These are phyloP conservation scores for Indri indri DNA, from an alignment of 2,113 vertebrate species.

Conservation along the genomic window DNA sequence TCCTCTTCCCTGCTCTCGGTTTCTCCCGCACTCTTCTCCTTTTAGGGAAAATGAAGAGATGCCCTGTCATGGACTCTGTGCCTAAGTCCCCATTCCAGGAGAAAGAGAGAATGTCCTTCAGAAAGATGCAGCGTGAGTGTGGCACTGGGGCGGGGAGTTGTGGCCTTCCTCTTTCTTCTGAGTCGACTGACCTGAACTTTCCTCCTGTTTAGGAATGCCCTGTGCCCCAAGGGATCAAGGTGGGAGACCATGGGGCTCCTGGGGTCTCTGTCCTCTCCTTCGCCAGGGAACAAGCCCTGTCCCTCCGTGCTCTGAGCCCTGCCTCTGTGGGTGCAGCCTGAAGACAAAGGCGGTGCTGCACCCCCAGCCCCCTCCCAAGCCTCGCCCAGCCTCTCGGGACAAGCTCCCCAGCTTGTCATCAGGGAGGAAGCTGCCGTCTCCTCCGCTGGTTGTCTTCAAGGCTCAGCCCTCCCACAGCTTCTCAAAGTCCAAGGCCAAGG, in stretches of 20 bases:
- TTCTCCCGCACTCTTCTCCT: not conserved
- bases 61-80: not conserved
- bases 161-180: not conserved
- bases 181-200: not conserved
- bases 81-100: not conserved
- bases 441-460: not conserved
- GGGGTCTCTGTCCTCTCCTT: not conserved
- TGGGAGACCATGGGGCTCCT: not conserved
- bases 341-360: not conserved
- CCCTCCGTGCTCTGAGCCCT: not conserved
- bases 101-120: not conserved
- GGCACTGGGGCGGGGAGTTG: not conserved
- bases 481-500: not conserved
- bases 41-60: conserved; percentile 31
- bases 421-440: not conserved
- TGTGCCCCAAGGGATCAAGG: not conserved
- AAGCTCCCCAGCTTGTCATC: not conserved
- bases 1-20: not conserved
- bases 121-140: not conserved
- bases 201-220: not conserved
- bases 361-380: not conserved
- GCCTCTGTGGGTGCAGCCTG: conserved; percentile 63
- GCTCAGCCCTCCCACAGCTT: not conserved
- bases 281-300: not conserved
- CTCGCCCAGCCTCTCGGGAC: not conserved